Evolutionary conservation across 2,113 vertebrate genomes (phyloP).

Genomic region (Peucedramus taeniatus): DNA sequence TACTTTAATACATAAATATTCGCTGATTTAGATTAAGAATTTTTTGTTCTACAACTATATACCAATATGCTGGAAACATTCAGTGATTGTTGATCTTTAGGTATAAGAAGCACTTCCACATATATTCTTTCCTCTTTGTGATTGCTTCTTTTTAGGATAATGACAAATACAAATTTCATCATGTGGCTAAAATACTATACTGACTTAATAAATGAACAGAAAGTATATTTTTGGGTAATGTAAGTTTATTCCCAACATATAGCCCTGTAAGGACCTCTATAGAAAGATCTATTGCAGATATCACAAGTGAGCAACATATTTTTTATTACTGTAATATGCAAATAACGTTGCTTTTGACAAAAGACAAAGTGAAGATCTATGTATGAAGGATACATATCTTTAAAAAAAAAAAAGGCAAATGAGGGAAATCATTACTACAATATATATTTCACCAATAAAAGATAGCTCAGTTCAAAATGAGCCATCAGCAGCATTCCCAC

Average conservation of each 20-base stretch:
- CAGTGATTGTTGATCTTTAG: not conserved
- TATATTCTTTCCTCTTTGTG: not conserved
- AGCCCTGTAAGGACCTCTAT: not conserved
- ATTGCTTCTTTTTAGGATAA: not conserved
- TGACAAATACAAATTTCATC: not conserved
- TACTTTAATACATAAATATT: not conserved
- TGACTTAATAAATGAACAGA: not conserved
- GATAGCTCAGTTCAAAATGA: not conserved
- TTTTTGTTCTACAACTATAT: not conserved
- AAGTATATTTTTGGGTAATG: not conserved
- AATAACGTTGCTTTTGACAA: slow-evolving; percentile 32
- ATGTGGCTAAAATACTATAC: not conserved
- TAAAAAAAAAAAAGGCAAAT: not conserved
- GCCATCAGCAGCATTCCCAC: not conserved
- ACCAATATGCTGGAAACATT: not conserved
- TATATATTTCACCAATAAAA: not conserved
- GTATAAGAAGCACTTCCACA: not conserved
- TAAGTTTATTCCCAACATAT: not conserved
- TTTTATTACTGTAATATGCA: slow-evolving; percentile 20
- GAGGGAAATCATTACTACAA: not conserved
- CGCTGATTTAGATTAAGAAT: not conserved
- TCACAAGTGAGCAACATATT: slow-evolving; percentile 33
- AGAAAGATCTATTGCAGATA: slow-evolving; percentile 14
- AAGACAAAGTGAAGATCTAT: not conserved
- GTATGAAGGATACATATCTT: not conserved